Conservation (phyloP, 2,888 invertebrate genomes). For the Cotesia congregata region DNA sequence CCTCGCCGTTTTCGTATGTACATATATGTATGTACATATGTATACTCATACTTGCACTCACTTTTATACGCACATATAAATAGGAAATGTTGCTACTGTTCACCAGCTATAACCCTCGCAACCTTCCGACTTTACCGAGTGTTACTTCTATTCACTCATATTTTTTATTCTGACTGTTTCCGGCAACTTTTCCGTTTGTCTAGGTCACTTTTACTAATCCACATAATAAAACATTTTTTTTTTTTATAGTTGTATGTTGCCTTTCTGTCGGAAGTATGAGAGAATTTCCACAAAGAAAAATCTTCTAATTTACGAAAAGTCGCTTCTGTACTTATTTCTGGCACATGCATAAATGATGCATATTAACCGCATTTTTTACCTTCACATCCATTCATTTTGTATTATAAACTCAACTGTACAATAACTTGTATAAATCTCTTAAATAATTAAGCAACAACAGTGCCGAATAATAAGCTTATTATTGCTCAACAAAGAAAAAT, state of each 20-base stretch:
- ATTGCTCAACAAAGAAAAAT: no score
- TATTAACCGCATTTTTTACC: background rate
- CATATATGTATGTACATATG: background rate
- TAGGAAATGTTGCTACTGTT: conserved; percentile 23
- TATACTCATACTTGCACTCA: no score
- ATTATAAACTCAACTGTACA: background rate
- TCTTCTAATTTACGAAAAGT: conserved; percentile 2
- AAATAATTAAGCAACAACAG: no score
- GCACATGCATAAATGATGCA: background rate
- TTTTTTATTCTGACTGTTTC: conserved; percentile 30
- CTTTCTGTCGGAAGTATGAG: background rate
- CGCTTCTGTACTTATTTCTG: background rate
- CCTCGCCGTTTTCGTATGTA: background rate
- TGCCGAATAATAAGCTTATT: no score
- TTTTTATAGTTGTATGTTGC: background rate
- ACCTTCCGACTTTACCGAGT: conserved; percentile 11
- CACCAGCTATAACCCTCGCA: conserved; percentile 14
- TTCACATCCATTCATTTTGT: background rate
- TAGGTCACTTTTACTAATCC: conserved; percentile 25
- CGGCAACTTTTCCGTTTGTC: conserved; percentile 29
- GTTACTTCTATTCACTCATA: conserved; percentile 10
- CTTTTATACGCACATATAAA: conserved; percentile 9
- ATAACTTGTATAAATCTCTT: background rate
- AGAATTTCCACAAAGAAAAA: background rate
- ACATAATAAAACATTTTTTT: background rate